A percentile compares a stretch with the other conserved stretches of the same genome.
phyloP scores from a whole-genome alignment of 1,140 invertebrate genomes.

The Zaprionus lachaisei region DNA sequence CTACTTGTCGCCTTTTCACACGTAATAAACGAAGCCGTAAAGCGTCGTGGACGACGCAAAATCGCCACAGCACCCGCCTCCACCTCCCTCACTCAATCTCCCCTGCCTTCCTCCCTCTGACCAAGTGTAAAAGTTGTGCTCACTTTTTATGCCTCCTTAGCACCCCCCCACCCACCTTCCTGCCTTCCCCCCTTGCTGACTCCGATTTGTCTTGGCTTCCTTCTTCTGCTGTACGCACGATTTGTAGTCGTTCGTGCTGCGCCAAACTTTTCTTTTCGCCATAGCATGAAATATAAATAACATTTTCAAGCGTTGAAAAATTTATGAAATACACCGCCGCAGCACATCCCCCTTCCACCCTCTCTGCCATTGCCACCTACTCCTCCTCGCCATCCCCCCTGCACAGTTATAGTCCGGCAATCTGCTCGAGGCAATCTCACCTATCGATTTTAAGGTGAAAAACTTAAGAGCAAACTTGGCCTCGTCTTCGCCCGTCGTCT shows the following conservation, averaged over 20 bases:
- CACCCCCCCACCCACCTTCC: neutral
- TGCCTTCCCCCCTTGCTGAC: neutral
- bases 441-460: slow-evolving; percentile 74
- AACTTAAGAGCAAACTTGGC: slow-evolving; percentile 50
- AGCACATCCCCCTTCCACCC: slow-evolving; percentile 23
- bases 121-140: slow-evolving; percentile 69
- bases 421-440: slow-evolving; percentile 48
- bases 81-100: neutral
- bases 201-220: slow-evolving; percentile 54
- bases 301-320: slow-evolving; percentile 78
- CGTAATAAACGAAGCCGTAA: slow-evolving; percentile 81
- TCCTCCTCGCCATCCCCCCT: neutral
- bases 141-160: slow-evolving; percentile 52
- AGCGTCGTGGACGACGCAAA: slow-evolving; percentile 61
- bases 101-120: neutral
- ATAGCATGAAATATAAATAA: slow-evolving; percentile 80
- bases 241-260: slow-evolving; percentile 80
- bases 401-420: slow-evolving; percentile 25
- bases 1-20: slow-evolving; percentile 71
- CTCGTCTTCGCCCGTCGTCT: slow-evolving; percentile 27
- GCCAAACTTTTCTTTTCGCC: slow-evolving; percentile 71
- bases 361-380: neutral
- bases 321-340: slow-evolving; percentile 74
- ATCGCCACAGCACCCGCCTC: neutral
- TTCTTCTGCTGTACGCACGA: slow-evolving; percentile 64